phyloP scores from a whole-genome alignment of 2,888 invertebrate species.

The Sinhomidia bicolor region DNA sequence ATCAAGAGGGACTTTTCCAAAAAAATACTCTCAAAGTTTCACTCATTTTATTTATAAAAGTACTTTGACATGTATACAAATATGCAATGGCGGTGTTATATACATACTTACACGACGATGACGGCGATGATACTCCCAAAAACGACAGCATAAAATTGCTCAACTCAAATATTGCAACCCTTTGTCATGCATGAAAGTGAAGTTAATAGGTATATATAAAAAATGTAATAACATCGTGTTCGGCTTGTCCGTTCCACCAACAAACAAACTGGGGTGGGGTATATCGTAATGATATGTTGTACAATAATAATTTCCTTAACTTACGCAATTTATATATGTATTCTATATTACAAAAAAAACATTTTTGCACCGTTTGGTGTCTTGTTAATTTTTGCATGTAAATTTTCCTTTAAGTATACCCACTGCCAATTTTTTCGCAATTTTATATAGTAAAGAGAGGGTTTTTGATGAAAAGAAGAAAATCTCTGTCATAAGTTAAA shows the following conservation, averaged over 20 bases:
- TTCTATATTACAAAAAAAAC: no score
- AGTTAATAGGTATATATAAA: not conserved
- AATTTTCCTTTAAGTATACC: no score
- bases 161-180: not conserved
- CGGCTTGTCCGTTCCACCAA: not conserved
- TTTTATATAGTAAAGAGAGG: no score
- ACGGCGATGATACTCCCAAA: not conserved
- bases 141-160: not conserved
- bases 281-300: no score
- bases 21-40: slow-evolving; percentile 64
- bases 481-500: no score
- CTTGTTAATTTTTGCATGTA: no score
- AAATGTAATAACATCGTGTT: slow-evolving; percentile 22
- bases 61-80: not conserved
- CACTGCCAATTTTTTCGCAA: no score
- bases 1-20: slow-evolving; percentile 45
- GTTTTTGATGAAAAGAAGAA: no score
- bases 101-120: not conserved
- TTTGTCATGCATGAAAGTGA: not conserved
- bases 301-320: no score
- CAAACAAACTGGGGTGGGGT: no score
- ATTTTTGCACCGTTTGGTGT: no score
- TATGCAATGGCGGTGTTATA: not conserved
- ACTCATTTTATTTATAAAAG: slow-evolving; percentile 37
- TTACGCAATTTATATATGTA: no score